These are phyloP conservation scores for Rhamphomyia laevipes DNA, from an alignment of 2,888 invertebrate genomes.

Conservation along the genomic window DNA sequence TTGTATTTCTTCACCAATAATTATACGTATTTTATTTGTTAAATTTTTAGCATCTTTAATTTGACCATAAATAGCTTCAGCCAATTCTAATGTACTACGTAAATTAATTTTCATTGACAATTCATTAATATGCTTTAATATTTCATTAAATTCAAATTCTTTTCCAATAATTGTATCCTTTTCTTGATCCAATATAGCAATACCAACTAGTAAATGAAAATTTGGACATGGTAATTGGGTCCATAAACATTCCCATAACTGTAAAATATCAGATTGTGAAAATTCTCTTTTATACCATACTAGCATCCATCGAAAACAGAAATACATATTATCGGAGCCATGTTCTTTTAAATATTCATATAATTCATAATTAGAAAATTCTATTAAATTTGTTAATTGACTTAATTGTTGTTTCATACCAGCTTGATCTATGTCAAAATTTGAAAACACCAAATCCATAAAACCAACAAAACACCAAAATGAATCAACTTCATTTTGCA, in stretches of 20 bases:
- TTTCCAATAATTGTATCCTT: conserved; percentile 79
- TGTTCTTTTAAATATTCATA: conserved; percentile 64
- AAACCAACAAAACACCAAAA: conserved; percentile 99
- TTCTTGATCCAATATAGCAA: conserved; percentile 86
- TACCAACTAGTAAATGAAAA: conserved; percentile 87
- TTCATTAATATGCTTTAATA: conserved; percentile 93
- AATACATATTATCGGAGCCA: conserved; percentile 84
- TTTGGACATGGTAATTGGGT: conserved; percentile 88
- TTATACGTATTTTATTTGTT: conserved; percentile 56
- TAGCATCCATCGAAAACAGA: conserved; percentile 96
- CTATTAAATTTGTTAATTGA: conserved; percentile 69
- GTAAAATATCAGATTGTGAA: conserved; percentile 71
- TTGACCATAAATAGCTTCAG: conserved; percentile 89
- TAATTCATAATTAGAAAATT: conserved; percentile 72
- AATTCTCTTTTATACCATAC: conserved; percentile 95
- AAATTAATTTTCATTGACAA: conserved; percentile 78
- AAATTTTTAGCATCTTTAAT: conserved; percentile 58
- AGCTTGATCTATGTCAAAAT: conserved; percentile 95
- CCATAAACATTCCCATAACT: conserved; percentile 95
- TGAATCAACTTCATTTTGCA: conserved; percentile 88
- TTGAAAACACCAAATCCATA: conserved; percentile 83
- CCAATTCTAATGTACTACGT: conserved; percentile 65
- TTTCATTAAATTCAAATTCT: conserved; percentile 91
- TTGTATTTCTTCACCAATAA: conserved; percentile 51
- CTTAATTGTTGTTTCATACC: conserved; percentile 89